These are phyloP conservation scores for Epiblema foenella DNA, from an alignment of 2,888 invertebrate species.

Conservation along the genomic window DNA sequence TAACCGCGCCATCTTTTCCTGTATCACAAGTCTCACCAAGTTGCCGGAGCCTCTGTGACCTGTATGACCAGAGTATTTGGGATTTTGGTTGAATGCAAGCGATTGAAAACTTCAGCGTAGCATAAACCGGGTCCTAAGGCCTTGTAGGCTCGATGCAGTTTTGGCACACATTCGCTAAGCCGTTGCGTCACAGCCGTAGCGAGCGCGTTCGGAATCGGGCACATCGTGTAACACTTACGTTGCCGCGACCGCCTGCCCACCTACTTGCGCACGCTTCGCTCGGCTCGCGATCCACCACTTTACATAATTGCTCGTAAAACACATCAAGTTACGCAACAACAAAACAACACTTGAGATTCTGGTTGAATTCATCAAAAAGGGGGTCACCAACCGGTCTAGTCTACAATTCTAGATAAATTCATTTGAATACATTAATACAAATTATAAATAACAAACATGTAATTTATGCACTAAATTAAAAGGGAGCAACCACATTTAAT, in stretches of 20 bases:
- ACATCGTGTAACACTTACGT: slow-evolving; percentile 82
- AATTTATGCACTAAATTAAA: neutral
- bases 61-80: neutral
- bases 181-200: slow-evolving; percentile 73
- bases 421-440: slow-evolving; percentile 17
- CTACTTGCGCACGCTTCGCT: slow-evolving; percentile 61
- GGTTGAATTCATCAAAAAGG: slow-evolving; percentile 63
- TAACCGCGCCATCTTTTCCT: neutral
- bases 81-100: neutral
- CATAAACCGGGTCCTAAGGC: slow-evolving; percentile 48
- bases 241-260: slow-evolving; percentile 64
- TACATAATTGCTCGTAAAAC: slow-evolving; percentile 81
- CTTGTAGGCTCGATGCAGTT: slow-evolving; percentile 77
- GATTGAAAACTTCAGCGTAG: slow-evolving; percentile 10
- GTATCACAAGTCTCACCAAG: neutral
- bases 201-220: slow-evolving; percentile 68
- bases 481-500: neutral
- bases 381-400: slow-evolving; percentile 61
- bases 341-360: slow-evolving; percentile 74
- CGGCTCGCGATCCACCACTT: slow-evolving; percentile 69
- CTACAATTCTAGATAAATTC: slow-evolving; percentile 51
- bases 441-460: too few species aligned
- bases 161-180: slow-evolving; percentile 79
- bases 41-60: neutral
- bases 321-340: slow-evolving; percentile 74